Conservation (phyloP, 2,113 vertebrate genomes). For the Phaethon lepturus region DNA sequence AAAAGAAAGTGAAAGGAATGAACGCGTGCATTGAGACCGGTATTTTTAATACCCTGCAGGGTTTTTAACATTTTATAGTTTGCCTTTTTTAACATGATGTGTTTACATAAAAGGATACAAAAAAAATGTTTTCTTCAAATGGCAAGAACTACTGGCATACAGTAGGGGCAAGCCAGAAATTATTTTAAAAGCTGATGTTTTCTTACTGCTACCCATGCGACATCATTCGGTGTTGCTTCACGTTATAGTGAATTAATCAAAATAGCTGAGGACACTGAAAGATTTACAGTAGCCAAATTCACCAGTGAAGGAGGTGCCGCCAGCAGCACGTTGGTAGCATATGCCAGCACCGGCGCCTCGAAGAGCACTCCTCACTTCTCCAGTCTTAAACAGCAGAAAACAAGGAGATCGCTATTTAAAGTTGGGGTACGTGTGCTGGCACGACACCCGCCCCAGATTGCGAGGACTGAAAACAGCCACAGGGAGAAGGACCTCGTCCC, state of each 20-base stretch:
- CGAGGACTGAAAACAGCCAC: not conserved
- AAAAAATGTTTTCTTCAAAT: not conserved
- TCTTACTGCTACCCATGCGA: not conserved
- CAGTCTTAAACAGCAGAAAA: not conserved
- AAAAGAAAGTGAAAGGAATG: conserved; percentile 61
- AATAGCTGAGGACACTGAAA: not conserved
- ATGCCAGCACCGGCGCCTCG: not conserved
- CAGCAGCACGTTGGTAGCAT: not conserved
- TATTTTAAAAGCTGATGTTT: not conserved
- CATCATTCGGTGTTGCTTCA: not conserved
- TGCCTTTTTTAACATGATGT: conserved; percentile 28
- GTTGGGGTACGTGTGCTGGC: not conserved
- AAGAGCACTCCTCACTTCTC: not conserved
- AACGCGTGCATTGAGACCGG: not conserved
- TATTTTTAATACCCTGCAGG: conserved; percentile 57
- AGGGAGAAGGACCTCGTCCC: not conserved
- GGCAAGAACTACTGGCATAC: not conserved
- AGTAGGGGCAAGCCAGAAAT: conserved; percentile 9
- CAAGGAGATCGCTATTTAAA: not conserved
- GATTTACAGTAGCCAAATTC: not conserved
- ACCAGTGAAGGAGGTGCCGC: not conserved
- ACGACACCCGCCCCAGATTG: not conserved
- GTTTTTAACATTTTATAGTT: conserved; percentile 33
- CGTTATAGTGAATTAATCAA: not conserved
- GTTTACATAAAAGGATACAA: conserved; percentile 45